Evolutionary conservation across 1,140 invertebrate species (phyloP), one percentile per base, ranked within the genome.

Genomic region (Diabrotica undecimpunctata): DNA sequence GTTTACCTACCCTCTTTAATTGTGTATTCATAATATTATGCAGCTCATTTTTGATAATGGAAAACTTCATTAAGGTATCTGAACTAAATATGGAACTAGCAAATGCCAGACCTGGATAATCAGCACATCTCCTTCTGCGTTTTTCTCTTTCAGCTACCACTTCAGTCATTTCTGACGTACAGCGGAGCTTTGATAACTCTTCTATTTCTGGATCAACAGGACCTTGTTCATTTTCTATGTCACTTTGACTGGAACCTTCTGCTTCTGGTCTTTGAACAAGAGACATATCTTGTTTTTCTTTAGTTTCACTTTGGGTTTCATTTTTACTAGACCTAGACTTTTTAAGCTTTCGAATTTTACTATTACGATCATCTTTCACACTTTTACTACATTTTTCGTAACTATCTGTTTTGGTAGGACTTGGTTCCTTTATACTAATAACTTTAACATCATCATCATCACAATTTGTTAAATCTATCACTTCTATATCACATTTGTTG

Each of bases 41-140:
- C 74, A 98, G 86, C 83, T 98, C 96, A 81, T 97, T 97, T 78
- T 90, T 88, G 76, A 98, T 98, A 56, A 98, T 90, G 77, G 90
- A 94, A 82, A 97, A 97, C 81, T 96, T 97, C 90, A 98, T 97
- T 87, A 97, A 90, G 3, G 96, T 97, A 78, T 97, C 95, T 54
- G 95, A 97, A 77, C 93, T 95, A 79, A 98, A 96, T 75, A 95
- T 92, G 14, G 93, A 95, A 66, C 88, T 88, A 6, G 41, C 41
- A 14, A 96, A 95, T 0, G 93, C 93, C 7, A 97, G 80, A 5
- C 94, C 94, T 0, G 94, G 94, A 82, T 96, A 97, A 77, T 96
- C 94, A 5, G 92, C 87, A 79, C 92, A 95, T 79, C 92, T 83
- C 70, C 87, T 80, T 66, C 88, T 82, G 58, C 92, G 83, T 51